These are phyloP conservation scores for Drosophila hydei DNA, from an alignment of 1,140 invertebrate species.

Conservation along the genomic window DNA sequence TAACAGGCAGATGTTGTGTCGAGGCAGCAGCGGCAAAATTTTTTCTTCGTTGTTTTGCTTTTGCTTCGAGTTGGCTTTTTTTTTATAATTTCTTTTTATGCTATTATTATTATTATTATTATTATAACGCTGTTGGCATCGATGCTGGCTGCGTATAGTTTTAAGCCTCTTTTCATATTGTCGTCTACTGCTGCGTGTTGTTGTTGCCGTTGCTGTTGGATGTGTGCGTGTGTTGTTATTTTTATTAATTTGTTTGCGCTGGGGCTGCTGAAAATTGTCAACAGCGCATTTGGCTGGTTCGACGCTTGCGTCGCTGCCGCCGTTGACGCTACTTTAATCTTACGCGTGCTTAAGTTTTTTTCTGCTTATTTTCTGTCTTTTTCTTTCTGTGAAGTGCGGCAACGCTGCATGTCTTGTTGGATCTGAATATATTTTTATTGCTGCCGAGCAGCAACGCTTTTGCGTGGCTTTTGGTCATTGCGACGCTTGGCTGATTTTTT, in stretches of 20 bases:
- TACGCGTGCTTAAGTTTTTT: conserved; percentile 75
- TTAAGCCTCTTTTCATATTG: conserved; percentile 57
- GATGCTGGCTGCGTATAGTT: conserved; percentile 43
- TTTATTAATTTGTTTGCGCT: conserved; percentile 70
- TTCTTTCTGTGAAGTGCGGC: conserved; percentile 62
- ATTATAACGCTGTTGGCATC: conserved; percentile 60
- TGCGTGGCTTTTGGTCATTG: conserved; percentile 34
- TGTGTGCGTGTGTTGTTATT: conserved; percentile 62
- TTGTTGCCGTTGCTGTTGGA: conserved; percentile 35
- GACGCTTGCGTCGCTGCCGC: conserved; percentile 22
- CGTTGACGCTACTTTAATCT: conserved; percentile 70
- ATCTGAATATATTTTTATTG: conserved; percentile 65
- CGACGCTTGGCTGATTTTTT: conserved; percentile 68
- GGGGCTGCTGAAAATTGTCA: conserved; percentile 59
- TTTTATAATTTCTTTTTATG: conserved; percentile 57
- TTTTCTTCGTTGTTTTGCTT: conserved; percentile 52
- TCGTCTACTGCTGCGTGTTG: conserved; percentile 39
- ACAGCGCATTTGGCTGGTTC: conserved; percentile 46
- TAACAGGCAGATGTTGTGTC: conserved; percentile 34
- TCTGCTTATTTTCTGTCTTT: conserved; percentile 22
- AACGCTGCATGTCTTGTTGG: conserved; percentile 49
- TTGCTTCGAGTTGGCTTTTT: conserved; percentile 33
- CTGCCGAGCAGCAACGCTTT: conserved; percentile 45
- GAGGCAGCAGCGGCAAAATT: conserved; percentile 30
- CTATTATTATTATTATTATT: conserved; percentile 58